Percentiles rank a stretch among this genome's conserved stretches.
Conservation (phyloP, 2,797 vertebrate species). For the Dendrocincla tyrannina region DNA sequence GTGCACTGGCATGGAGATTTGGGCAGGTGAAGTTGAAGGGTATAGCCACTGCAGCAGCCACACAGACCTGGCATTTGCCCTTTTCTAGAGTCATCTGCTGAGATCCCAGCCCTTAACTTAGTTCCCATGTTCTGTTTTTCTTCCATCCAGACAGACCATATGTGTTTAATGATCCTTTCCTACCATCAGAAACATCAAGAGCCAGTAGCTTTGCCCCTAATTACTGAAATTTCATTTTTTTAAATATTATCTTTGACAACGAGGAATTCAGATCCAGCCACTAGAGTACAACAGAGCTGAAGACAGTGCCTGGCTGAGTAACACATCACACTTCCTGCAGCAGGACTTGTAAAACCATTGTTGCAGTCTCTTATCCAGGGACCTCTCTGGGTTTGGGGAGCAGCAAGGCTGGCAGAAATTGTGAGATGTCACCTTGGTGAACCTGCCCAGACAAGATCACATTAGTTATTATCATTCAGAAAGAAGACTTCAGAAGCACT, state of each 20-base stretch:
- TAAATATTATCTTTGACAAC: neutral
- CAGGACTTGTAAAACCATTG: neutral
- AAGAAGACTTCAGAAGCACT: neutral
- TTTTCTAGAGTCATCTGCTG: neutral
- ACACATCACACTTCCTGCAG: neutral
- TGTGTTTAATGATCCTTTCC: neutral
- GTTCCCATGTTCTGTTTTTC: neutral
- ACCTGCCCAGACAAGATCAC: neutral
- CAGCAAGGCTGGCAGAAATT: neutral
- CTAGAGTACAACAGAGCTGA: neutral
- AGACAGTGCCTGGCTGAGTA: neutral
- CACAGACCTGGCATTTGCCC: neutral
- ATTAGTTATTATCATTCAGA: neutral
- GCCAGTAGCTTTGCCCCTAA: neutral
- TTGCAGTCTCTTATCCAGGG: neutral
- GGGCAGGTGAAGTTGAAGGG: neutral
- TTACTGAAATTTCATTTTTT: constrained; percentile 8
- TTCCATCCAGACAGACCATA: neutral
- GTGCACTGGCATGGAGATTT: neutral
- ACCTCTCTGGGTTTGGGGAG: neutral
- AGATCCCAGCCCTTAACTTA: neutral
- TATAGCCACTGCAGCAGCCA: neutral
- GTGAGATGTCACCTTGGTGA: neutral
- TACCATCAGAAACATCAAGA: neutral
- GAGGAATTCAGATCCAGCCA: neutral